Evolutionary conservation across 2,113 vertebrate species (phyloP).

Genomic region (Mus pahari): DNA sequence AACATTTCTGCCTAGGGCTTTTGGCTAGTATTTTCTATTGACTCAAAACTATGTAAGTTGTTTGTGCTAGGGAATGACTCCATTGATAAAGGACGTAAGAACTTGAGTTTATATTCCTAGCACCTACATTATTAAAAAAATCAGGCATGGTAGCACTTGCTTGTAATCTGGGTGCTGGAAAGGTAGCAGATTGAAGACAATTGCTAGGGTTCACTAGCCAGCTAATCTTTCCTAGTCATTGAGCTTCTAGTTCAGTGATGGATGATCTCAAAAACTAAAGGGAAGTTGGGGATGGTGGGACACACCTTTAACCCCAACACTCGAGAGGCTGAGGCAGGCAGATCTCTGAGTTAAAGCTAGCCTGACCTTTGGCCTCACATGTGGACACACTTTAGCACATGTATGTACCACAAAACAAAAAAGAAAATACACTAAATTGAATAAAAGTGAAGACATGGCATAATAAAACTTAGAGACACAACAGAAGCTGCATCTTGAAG

Average conservation of each 20-base stretch:
- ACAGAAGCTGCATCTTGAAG: neutral
- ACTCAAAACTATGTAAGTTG: neutral
- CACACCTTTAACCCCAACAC: neutral
- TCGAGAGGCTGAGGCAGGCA: neutral
- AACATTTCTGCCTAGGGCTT: neutral
- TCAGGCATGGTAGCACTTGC: neutral
- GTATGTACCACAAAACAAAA: neutral
- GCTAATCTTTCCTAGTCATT: neutral
- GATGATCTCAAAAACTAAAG: neutral
- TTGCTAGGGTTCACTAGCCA: neutral
- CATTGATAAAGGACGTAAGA: neutral
- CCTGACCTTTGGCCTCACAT: neutral
- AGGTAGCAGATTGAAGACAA: neutral
- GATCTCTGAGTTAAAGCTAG: neutral
- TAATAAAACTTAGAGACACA: neutral
- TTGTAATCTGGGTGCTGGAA: neutral
- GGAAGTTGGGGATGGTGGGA: neutral
- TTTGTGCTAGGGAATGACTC: neutral
- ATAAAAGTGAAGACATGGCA: neutral
- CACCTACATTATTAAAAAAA: neutral
- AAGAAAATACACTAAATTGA: neutral
- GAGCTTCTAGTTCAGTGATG: neutral
- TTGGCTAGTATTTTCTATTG: constrained; percentile 17
- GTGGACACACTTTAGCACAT: neutral
- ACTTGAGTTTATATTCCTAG: neutral